Evolutionary conservation across 2,888 invertebrate genomes (phyloP).

Genomic region (Himalopsyche japonica): DNA sequence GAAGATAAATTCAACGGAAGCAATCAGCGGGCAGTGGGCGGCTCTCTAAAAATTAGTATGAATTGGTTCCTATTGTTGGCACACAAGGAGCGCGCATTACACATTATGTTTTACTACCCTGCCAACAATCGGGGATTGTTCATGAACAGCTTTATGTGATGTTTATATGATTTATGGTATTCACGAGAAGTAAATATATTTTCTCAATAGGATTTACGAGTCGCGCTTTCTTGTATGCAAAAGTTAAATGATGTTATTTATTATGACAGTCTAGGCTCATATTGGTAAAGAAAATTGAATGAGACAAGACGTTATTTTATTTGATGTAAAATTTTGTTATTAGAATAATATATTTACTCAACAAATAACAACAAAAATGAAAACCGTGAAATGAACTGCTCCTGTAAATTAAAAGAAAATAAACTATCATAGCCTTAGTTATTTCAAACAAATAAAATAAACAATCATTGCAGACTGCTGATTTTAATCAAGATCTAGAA

Average conservation of each 20-base stretch:
- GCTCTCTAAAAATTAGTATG: constrained; percentile 10
- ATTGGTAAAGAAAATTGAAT: background rate
- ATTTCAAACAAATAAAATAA: no score
- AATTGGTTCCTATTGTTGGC: background rate
- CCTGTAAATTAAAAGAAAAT: no score
- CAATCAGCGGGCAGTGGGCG: constrained; percentile 17
- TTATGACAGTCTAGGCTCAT: background rate
- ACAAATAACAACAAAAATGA: no score
- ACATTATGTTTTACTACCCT: background rate
- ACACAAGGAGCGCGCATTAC: background rate
- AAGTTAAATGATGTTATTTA: background rate
- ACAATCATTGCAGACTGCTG: no score
- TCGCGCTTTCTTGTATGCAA: background rate
- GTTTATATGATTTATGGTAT: background rate
- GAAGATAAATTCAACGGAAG: constrained; percentile 8
- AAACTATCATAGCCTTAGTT: no score
- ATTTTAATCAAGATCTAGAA: no score
- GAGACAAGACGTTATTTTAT: no score
- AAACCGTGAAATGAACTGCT: no score
- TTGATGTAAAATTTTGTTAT: no score
- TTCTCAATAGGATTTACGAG: background rate
- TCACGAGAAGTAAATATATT: background rate
- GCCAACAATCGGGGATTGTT: background rate
- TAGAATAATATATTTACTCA: no score
- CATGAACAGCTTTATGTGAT: background rate